Conservation (phyloP, 2,888 invertebrate genomes). For the Diaphora mendica region DNA sequence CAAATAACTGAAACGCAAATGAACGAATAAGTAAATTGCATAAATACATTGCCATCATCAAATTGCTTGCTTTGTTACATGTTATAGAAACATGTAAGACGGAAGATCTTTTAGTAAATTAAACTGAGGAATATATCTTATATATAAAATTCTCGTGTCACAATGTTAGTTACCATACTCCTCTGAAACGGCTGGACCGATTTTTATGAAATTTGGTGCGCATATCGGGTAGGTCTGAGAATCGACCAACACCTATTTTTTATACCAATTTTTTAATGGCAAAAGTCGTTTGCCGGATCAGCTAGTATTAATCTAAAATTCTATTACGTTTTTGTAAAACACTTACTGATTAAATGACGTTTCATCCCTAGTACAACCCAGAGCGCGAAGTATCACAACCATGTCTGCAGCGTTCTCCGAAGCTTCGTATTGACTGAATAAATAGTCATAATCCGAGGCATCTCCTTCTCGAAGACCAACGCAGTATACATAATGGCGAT, state of each 20-base stretch:
- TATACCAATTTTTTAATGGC: too few relatives aligned
- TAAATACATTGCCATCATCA: not conserved
- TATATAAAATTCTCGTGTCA: too few relatives aligned
- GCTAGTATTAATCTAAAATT: not conserved
- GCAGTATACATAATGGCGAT: constrained; percentile 88
- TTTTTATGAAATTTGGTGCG: too few relatives aligned
- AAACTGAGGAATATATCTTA: not conserved
- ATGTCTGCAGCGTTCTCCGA: constrained; percentile 88
- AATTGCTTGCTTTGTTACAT: not conserved
- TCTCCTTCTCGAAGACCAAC: constrained; percentile 87
- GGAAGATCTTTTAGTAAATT: not conserved
- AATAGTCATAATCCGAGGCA: constrained; percentile 87
- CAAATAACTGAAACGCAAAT: constrained; percentile 78
- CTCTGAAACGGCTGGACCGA: too few relatives aligned
- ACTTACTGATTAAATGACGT: constrained; percentile 66
- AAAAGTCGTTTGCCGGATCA: too few relatives aligned
- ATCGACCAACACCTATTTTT: too few relatives aligned
- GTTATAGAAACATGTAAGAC: not conserved
- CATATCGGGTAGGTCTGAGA: too few relatives aligned
- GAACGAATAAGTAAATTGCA: not conserved
- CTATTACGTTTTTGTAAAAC: not conserved
- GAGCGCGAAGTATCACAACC: constrained; percentile 85
- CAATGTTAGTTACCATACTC: too few relatives aligned
- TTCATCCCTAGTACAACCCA: constrained; percentile 71
- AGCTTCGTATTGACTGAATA: constrained; percentile 85